Evolutionary conservation across 2,113 vertebrate species (phyloP).

Genomic region (Baryphthengus martii): DNA sequence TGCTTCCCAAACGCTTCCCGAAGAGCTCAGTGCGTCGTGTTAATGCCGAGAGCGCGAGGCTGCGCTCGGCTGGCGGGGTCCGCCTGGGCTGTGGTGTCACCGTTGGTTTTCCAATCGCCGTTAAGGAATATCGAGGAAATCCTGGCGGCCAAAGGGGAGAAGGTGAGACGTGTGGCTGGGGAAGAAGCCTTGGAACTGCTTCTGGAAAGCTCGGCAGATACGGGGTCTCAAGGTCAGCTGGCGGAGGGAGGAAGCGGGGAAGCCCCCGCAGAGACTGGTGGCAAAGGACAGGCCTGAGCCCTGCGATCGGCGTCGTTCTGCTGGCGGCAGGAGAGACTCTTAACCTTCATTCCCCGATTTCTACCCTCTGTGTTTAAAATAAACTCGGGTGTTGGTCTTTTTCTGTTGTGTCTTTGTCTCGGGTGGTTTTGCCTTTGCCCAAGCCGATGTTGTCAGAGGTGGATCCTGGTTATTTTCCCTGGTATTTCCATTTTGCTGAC

Average conservation of each 20-base stretch:
- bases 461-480: background rate
- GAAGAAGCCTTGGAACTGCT: conserved; percentile 81
- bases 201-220: conserved; percentile 18
- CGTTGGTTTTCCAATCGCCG: background rate
- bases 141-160: conserved; percentile 89
- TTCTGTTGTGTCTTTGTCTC: background rate
- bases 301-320: rapidly evolving
- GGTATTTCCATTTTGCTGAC: background rate
- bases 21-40: rapidly evolving
- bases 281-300: background rate
- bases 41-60: background rate
- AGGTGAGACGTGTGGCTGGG: conserved; percentile 75
- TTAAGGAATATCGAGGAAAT: conserved; percentile 95
- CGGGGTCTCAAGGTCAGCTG: background rate
- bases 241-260: background rate
- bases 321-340: background rate
- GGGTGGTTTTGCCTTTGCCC: background rate
- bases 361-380: background rate
- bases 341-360: background rate
- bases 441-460: background rate
- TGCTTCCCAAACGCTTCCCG: background rate
- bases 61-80: rapidly evolving
- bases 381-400: background rate
- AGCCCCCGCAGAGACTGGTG: background rate
- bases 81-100: background rate